phyloP scores from a whole-genome alignment of 2,113 vertebrate genomes.

The Dolichotis patagonum region DNA sequence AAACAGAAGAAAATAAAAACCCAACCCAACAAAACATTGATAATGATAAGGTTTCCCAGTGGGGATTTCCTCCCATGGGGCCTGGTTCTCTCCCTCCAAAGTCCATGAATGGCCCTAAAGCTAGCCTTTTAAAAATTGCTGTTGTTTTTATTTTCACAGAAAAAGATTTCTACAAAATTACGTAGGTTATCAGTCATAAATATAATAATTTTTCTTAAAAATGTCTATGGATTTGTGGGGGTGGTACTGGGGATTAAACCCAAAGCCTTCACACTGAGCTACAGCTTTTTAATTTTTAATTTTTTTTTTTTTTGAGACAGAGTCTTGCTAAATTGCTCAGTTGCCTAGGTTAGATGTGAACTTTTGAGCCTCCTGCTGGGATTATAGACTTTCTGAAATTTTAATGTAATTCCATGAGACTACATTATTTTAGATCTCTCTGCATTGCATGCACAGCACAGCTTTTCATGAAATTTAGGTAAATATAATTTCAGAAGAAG shows the following conservation, averaged over 20 bases:
- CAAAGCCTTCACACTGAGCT: neutral
- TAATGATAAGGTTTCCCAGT: too few relatives aligned
- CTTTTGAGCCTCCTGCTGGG: neutral
- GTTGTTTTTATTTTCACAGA: neutral
- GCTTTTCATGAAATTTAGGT: neutral
- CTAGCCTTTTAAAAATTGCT: neutral
- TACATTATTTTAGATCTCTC: neutral
- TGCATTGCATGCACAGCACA: neutral
- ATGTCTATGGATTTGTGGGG: neutral
- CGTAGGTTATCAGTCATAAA: neutral
- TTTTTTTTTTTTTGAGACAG: neutral
- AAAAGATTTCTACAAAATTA: conserved; percentile 7
- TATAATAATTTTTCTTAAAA: conserved; percentile 6
- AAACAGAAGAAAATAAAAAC: too few relatives aligned
- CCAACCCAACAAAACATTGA: too few relatives aligned
- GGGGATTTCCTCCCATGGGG: too few relatives aligned
- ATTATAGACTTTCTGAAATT: neutral
- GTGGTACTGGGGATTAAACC: neutral
- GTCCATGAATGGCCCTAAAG: neutral
- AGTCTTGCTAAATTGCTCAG: neutral
- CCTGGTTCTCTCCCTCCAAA: too few relatives aligned
- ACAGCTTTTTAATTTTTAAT: neutral
- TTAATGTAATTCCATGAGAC: conserved; percentile 2
- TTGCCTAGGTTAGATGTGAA: neutral
- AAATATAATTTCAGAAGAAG: neutral